Evolutionary conservation across 2,888 invertebrate genomes (phyloP).

Genomic region (Drosophila emarginata): DNA sequence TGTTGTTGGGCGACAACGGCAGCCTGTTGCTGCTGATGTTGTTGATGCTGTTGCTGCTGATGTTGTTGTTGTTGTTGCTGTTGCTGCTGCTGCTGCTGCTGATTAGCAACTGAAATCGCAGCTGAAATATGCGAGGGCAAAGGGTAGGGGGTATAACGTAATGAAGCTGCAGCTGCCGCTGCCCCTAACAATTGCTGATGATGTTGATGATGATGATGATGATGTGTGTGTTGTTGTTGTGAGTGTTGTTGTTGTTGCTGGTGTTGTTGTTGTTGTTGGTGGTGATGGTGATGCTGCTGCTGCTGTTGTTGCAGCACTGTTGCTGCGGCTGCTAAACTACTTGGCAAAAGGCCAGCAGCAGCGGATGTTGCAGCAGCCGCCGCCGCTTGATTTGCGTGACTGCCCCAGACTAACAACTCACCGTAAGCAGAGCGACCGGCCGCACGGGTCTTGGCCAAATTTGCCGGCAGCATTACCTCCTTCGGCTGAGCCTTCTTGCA

Average conservation of each 20-base stretch:
- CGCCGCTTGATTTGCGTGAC: slow-evolving; percentile 83
- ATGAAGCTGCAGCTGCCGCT: slow-evolving; percentile 58
- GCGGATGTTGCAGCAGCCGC: slow-evolving; percentile 80
- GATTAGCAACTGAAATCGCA: slow-evolving; percentile 76
- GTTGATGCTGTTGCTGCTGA: slow-evolving; percentile 81
- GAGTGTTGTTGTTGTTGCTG: slow-evolving; percentile 44
- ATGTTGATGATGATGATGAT: slow-evolving; percentile 50
- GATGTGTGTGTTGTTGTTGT: slow-evolving; percentile 46
- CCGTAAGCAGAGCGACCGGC: slow-evolving; percentile 98
- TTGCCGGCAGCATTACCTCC: slow-evolving; percentile 99
- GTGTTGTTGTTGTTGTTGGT: slow-evolving; percentile 56
- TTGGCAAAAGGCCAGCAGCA: slow-evolving; percentile 66
- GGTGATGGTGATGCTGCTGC: slow-evolving; percentile 56
- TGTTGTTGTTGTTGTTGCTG: slow-evolving; percentile 79
- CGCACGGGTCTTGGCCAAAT: slow-evolving; percentile 96
- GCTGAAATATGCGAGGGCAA: slow-evolving; percentile 83
- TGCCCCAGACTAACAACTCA: slow-evolving; percentile 96
- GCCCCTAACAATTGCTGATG: slow-evolving; percentile 57
- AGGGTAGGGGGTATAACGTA: slow-evolving; percentile 86
- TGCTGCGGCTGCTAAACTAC: slow-evolving; percentile 77
- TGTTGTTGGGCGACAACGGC: slow-evolving; percentile 57
- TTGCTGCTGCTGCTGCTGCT: slow-evolving; percentile 83
- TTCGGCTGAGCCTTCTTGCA: slow-evolving; percentile 99
- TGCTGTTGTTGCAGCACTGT: slow-evolving; percentile 65
- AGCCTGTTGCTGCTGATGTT: slow-evolving; percentile 73